phyloP scores from a whole-genome alignment of 1,140 invertebrate genomes.

The Arctopsyche grandis region DNA sequence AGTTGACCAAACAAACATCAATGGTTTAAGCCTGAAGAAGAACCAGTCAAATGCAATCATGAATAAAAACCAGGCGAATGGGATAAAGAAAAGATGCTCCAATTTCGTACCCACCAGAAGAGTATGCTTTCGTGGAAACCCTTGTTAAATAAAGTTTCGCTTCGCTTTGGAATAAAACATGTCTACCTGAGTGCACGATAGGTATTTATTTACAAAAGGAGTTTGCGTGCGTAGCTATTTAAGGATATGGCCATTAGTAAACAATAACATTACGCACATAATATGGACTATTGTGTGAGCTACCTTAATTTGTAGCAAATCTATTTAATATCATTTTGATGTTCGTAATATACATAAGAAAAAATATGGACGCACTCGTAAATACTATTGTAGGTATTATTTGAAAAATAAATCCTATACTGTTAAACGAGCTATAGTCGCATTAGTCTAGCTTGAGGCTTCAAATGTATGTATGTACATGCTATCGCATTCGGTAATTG shows the following conservation, averaged over 20 bases:
- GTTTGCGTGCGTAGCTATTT: neutral
- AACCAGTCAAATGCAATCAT: too few relatives aligned
- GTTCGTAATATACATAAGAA: neutral
- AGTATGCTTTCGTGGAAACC: neutral
- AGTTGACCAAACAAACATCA: neutral
- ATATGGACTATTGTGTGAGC: neutral
- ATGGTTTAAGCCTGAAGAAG: too few relatives aligned
- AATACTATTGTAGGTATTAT: too few relatives aligned
- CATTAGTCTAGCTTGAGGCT: too few relatives aligned
- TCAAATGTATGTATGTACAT: too few relatives aligned
- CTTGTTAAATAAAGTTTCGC: slow-evolving; percentile 17
- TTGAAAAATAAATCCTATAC: too few relatives aligned
- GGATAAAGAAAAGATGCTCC: neutral
- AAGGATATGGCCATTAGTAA: neutral
- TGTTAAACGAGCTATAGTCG: too few relatives aligned
- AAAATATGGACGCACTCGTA: too few relatives aligned
- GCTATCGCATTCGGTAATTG: too few relatives aligned
- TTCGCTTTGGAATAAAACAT: neutral
- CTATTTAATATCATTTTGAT: neutral
- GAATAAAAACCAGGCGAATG: neutral
- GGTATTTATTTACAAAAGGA: neutral
- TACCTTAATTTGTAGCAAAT: neutral
- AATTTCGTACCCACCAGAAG: too few relatives aligned
- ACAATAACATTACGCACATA: slow-evolving; percentile 12
- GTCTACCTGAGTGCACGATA: too few relatives aligned